Base-by-base conservation (phyloP, 2,888 invertebrate species). In the Thera britannica region DNA sequence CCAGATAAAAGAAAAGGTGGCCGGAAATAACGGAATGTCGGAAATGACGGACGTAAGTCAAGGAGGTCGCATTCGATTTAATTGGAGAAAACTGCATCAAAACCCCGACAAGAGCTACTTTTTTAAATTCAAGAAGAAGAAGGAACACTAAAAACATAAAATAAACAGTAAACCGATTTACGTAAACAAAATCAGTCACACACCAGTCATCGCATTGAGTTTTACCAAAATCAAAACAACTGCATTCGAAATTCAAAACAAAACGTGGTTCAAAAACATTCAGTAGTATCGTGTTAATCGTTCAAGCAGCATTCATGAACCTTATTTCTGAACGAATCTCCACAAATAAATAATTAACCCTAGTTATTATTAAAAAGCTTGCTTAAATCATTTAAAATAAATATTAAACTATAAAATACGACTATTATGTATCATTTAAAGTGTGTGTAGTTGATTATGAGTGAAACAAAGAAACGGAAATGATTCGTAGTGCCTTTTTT, bases 401-500 rank as follows among this genome's bases (percentile, higher is more conserved):
- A 12, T 51, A 12, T 23, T 23, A 23, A 23, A 6, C 51, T 34
- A 35, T 23, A 41, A 2, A 35, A 9, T 55, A 34, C 35, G 36
- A 11, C 8, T 38, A 48, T 62, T 46, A 7, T 9, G 75, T 23
- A 1, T 23, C 23, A 83, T 85, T 81, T 74, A 74, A 54, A 79
- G 77, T 76, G 76, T 72, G 74, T 78, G 76, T 65, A 83, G 83
- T 83, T 89, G 86, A 87, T 79, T 79, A 83, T 87, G 87, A 79
- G 74, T 77, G 71, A 71, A 70, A 67, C 72, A 78, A 77, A 80
- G 70, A 71, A 76, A 71, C 78, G 79, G 87, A 88, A 82, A 93
- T 92, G 93, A 84, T 82, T 87, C 88, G 87, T 66, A 80, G 83
- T 73, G 82, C 79, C 70, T 74, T 89, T 74, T 79, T 90, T 76